Percentiles rank a stretch among this genome's conserved stretches.
phyloP scores from a whole-genome alignment of 2,888 invertebrate species.

The Nephrotoma appendiculata region DNA sequence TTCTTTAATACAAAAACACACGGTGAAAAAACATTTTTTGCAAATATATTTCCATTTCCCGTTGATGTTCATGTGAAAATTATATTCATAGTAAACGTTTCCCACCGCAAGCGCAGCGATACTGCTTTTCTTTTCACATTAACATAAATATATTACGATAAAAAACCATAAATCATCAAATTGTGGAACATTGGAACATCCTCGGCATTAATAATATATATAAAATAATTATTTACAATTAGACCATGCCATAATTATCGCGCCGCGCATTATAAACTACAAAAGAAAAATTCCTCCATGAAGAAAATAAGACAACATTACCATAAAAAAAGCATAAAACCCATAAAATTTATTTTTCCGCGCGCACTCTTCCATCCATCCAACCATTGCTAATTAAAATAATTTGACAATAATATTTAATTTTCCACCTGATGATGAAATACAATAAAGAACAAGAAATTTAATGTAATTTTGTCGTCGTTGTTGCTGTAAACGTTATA shows the following conservation, averaged over 20 bases:
- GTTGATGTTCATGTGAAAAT: no score
- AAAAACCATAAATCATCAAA: neutral
- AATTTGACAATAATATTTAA: neutral
- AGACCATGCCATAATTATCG: neutral
- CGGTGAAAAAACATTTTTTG: no score
- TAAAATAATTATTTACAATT: neutral
- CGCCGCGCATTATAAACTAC: neutral
- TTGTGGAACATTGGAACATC: neutral
- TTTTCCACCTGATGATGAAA: neutral
- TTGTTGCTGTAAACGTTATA: neutral
- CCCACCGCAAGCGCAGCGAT: no score
- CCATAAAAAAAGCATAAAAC: neutral
- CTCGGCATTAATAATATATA: neutral
- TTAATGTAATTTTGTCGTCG: neutral
- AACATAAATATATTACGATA: neutral
- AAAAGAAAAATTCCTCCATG: neutral
- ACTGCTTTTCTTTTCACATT: neutral
- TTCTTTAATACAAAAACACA: no score
- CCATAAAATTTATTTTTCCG: neutral
- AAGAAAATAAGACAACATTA: neutral
- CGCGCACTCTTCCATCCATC: neutral
- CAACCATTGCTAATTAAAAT: neutral
- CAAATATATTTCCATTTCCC: no score
- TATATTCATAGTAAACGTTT: no score
- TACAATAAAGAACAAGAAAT: neutral